These are phyloP conservation scores for Eolophus roseicapilla DNA, from an alignment of 2,113 vertebrate genomes.

Conservation along the genomic window DNA sequence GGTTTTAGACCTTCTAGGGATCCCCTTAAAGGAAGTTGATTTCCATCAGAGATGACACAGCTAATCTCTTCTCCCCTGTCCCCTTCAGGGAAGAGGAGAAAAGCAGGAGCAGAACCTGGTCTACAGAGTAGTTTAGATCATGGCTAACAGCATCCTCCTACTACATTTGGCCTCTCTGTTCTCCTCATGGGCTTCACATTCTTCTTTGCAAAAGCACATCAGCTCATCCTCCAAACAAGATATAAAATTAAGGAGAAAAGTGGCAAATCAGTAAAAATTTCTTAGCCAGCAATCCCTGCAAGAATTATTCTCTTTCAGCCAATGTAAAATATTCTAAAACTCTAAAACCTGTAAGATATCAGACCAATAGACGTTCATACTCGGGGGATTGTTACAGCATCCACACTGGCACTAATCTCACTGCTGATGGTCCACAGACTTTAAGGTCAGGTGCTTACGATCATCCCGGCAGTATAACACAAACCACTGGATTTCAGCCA, in stretches of 20 bases:
- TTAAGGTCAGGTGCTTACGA: background rate
- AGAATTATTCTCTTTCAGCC: background rate
- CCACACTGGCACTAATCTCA: background rate
- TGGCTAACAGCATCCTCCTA: background rate
- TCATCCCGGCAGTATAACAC: background rate
- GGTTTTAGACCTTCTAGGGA: slow-evolving; percentile 3
- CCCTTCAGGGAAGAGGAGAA: background rate
- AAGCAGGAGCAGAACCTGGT: background rate
- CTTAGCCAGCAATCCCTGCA: background rate
- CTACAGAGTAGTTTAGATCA: background rate
- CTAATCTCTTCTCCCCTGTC: background rate
- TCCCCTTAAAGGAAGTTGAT: background rate
- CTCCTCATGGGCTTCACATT: background rate
- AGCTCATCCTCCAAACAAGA: background rate
- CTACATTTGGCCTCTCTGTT: background rate
- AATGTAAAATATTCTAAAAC: background rate
- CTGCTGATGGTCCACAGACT: background rate
- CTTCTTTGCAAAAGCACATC: background rate
- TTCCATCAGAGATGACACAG: slow-evolving; percentile 19
- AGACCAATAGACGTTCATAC: background rate
- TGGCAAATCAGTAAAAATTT: background rate
- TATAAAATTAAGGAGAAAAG: background rate
- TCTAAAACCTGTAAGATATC: background rate
- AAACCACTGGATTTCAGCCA: background rate
- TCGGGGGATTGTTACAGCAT: background rate